Conservation (phyloP, 1,140 invertebrate species). For the Cardiocondyla obscurior region DNA sequence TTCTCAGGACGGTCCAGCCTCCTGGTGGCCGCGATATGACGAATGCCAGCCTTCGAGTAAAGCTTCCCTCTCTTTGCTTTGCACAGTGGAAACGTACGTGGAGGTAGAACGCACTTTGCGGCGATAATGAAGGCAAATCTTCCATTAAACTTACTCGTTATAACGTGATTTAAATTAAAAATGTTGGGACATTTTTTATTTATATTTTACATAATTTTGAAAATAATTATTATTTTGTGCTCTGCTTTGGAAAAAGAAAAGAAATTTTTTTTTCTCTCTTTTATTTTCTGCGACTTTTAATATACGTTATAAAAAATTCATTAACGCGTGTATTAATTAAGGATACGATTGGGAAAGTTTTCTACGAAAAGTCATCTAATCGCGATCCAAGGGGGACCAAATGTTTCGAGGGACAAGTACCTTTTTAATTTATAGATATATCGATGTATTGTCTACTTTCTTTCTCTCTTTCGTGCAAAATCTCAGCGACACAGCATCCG, state of each 20-base stretch:
- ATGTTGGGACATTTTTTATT: neutral
- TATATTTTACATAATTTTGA: neutral
- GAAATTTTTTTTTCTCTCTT: neutral
- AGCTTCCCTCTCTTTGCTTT: constrained; percentile 19
- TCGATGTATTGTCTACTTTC: neutral
- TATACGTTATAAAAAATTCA: neutral
- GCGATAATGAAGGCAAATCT: neutral
- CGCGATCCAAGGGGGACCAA: neutral
- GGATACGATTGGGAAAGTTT: neutral
- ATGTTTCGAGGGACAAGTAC: neutral
- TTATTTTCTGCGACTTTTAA: neutral
- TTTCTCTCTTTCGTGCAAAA: constrained; percentile 11
- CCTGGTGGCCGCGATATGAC: constrained; percentile 56
- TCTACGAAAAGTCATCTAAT: neutral
- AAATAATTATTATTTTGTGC: neutral
- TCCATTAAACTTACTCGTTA: neutral
- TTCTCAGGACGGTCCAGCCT: constrained; percentile 68
- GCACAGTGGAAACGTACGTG: constrained; percentile 14
- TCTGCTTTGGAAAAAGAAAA: neutral
- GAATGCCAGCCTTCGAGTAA: constrained; percentile 30
- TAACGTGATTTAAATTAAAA: neutral
- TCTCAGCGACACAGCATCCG: constrained; percentile 49
- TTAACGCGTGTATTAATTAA: neutral
- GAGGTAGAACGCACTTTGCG: neutral
- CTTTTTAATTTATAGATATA: neutral